A percentile compares a stretch with the other conserved stretches of the same genome.
Conservation (phyloP, 2,797 vertebrate species). For the Acrossocheilus wenchowensis region DNA sequence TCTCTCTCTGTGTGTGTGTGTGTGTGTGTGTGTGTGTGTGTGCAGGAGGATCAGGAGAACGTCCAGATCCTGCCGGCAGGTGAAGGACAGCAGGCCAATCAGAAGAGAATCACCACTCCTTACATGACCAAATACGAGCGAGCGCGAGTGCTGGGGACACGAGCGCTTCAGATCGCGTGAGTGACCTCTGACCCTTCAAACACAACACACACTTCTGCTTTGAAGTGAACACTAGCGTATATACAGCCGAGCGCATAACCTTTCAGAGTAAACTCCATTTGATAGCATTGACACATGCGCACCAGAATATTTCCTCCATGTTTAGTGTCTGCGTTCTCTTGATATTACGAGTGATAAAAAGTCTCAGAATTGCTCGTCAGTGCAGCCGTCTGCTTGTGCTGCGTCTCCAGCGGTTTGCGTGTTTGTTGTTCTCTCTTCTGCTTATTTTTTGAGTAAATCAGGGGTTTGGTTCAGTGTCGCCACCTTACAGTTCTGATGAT, state of each 20-base stretch:
- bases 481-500: too few relatives aligned
- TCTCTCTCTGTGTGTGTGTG: background rate
- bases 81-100: slow-evolving; percentile 90
- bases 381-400: too few relatives aligned
- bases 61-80: slow-evolving; percentile 94
- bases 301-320: too few relatives aligned
- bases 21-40: background rate
- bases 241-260: background rate
- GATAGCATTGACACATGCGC: background rate
- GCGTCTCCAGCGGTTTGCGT: too few relatives aligned
- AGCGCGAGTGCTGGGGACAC: slow-evolving; percentile 92
- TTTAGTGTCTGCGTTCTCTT: too few relatives aligned
- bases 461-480: too few relatives aligned
- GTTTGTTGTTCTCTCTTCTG: too few relatives aligned
- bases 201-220: background rate
- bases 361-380: too few relatives aligned
- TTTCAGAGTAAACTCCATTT: background rate
- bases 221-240: too few relatives aligned
- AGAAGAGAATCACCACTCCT: slow-evolving; percentile 95
- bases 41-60: slow-evolving; percentile 92
- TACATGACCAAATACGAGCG: slow-evolving; percentile 99
- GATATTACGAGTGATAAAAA: too few relatives aligned
- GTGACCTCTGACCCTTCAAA: slow-evolving; percentile 57
- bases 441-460: too few relatives aligned
- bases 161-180: slow-evolving; percentile 97